Percentiles rank a stretch among this genome's conserved stretches.
Conservation (phyloP, 2,113 vertebrate species). For the Synchiropus splendidus region DNA sequence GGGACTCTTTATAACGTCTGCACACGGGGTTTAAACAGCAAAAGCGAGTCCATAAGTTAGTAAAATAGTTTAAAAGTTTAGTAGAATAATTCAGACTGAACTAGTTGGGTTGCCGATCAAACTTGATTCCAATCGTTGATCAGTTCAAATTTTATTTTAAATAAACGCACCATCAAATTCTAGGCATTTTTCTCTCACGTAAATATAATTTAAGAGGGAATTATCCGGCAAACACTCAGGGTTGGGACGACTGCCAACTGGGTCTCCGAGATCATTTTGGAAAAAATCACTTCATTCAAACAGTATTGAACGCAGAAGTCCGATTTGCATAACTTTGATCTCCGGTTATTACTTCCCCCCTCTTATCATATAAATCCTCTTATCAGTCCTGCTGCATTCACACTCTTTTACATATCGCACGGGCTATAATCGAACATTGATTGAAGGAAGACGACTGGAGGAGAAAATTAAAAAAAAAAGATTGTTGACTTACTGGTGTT, state of each 20-base stretch:
- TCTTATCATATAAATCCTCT: slow-evolving; percentile 50
- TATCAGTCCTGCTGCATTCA: slow-evolving; percentile 39
- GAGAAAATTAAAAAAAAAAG: slow-evolving; percentile 63
- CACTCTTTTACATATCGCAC: slow-evolving; percentile 34
- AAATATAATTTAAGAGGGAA: too few relatives aligned
- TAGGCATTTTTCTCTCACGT: too few relatives aligned
- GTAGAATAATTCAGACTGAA: too few relatives aligned
- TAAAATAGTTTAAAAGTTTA: too few relatives aligned
- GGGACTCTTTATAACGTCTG: too few relatives aligned
- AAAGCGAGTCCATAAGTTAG: too few relatives aligned
- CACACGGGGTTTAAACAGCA: too few relatives aligned
- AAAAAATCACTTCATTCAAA: slow-evolving; percentile 30
- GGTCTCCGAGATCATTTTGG: slow-evolving; percentile 25
- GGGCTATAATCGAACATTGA: slow-evolving; percentile 43
- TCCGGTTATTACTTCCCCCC: slow-evolving; percentile 26
- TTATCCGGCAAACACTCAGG: too few relatives aligned
- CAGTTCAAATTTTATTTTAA: too few relatives aligned
- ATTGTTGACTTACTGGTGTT: slow-evolving; percentile 99
- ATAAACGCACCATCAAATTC: too few relatives aligned
- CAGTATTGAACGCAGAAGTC: slow-evolving; percentile 24
- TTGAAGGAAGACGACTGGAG: slow-evolving; percentile 66
- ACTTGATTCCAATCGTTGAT: too few relatives aligned
- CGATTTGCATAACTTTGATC: slow-evolving; percentile 56
- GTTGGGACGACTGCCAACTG: slow-evolving; percentile 23
- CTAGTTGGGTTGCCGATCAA: too few relatives aligned